Conservation (phyloP, 2,888 invertebrate genomes). For the Drosophila melanosoma region DNA sequence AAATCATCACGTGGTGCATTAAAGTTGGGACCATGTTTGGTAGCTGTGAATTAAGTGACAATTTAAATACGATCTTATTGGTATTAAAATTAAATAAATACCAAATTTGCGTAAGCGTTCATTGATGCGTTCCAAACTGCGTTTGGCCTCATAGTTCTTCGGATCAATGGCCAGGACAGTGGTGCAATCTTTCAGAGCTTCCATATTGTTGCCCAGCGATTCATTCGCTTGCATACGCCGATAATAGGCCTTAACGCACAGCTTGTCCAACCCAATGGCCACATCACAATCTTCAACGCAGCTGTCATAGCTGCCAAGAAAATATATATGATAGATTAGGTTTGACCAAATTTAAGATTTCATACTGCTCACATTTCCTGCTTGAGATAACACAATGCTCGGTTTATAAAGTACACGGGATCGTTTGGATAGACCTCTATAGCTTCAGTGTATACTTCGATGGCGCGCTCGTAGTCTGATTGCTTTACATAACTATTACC, state of each 20-base stretch:
- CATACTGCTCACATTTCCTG: constrained; percentile 88
- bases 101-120: constrained; percentile 75
- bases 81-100: constrained; percentile 30
- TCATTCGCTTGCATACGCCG: constrained; percentile 92
- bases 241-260: constrained; percentile 93
- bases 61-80: background rate
- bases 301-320: constrained; percentile 64
- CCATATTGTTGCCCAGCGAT: constrained; percentile 89
- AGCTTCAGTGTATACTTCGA: constrained; percentile 94
- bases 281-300: constrained; percentile 90
- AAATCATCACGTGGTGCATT: constrained; percentile 63
- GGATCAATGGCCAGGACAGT: constrained; percentile 92
- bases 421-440: constrained; percentile 92
- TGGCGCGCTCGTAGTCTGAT: constrained; percentile 93
- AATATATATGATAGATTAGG: background rate
- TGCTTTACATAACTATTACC: constrained; percentile 93
- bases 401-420: constrained; percentile 93
- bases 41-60: constrained; percentile 33
- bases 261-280: constrained; percentile 91
- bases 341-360: no score
- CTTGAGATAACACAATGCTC: constrained; percentile 94
- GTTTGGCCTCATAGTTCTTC: constrained; percentile 89
- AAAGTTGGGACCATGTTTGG: constrained; percentile 77
- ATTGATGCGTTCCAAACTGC: constrained; percentile 82
- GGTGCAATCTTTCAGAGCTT: constrained; percentile 90